Conservation (phyloP, 2,113 vertebrate genomes). For the Nematolebias whitei region DNA sequence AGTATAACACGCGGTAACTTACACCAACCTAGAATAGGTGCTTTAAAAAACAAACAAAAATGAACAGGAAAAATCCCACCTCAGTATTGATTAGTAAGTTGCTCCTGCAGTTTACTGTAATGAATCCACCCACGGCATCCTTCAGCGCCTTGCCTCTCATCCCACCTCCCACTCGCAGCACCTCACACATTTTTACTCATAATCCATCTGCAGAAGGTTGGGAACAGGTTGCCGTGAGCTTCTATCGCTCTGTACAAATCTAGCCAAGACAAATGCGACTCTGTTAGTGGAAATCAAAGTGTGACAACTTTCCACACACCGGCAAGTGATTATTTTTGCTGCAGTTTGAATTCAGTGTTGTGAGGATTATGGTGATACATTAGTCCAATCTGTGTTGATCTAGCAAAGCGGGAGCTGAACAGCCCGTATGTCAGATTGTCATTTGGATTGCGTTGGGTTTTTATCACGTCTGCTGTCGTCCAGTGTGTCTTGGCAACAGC, state of each 20-base stretch:
- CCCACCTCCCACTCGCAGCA: slow-evolving; percentile 8
- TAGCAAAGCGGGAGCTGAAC: slow-evolving; percentile 60
- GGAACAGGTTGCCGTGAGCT: slow-evolving; percentile 32
- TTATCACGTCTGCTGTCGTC: slow-evolving; percentile 50
- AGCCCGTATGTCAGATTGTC: slow-evolving; percentile 60
- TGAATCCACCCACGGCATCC: slow-evolving; percentile 45
- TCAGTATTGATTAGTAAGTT: slow-evolving; percentile 54
- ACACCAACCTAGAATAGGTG: slow-evolving; percentile 25
- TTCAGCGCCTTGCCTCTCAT: slow-evolving; percentile 13
- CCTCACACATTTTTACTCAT: slow-evolving; percentile 19
- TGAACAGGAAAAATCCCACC: slow-evolving; percentile 21
- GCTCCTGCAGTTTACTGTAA: slow-evolving; percentile 44
- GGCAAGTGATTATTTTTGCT: slow-evolving; percentile 39
- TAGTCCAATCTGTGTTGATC: slow-evolving; percentile 71
- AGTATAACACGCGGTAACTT: slow-evolving; percentile 30
- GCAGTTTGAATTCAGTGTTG: slow-evolving; percentile 44
- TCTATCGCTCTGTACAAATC: slow-evolving; percentile 24
- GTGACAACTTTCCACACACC: slow-evolving; percentile 34
- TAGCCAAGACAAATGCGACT: slow-evolving; percentile 50
- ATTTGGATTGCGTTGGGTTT: slow-evolving; percentile 51
- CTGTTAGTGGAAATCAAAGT: slow-evolving; percentile 41
- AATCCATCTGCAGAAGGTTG: slow-evolving; percentile 39
- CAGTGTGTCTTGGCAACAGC: slow-evolving; percentile 51
- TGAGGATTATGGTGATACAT: slow-evolving; percentile 59
- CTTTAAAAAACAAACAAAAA: slow-evolving; percentile 4